Conservation (phyloP, 2,113 vertebrate genomes). For the Oreotrochilus melanogaster region DNA sequence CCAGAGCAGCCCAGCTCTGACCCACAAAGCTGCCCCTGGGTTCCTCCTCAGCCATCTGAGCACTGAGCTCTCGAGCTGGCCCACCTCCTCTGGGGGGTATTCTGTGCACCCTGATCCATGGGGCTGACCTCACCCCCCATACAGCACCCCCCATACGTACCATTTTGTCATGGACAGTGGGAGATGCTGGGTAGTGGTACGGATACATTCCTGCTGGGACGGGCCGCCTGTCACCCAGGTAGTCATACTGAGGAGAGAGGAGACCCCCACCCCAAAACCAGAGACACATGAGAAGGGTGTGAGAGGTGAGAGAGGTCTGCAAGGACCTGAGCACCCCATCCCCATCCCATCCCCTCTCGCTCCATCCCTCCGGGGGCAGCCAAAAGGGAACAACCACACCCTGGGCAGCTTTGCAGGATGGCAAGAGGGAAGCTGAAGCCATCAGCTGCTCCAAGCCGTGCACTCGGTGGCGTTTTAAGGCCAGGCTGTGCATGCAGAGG, state of each 20-base stretch:
- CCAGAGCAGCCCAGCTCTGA: not conserved
- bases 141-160: slow-evolving; percentile 75
- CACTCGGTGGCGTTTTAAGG: not conserved
- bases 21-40: not conserved
- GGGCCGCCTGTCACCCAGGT: slow-evolving; percentile 89
- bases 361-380: not conserved
- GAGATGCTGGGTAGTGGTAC: slow-evolving; percentile 91
- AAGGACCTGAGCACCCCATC: not conserved
- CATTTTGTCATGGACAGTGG: slow-evolving; percentile 92
- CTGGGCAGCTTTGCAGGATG: not conserved
- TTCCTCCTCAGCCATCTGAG: not conserved
- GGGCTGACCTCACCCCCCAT: not conserved
- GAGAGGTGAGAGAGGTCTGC: not conserved
- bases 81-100: accelerated
- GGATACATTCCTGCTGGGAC: slow-evolving; percentile 86
- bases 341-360: not conserved
- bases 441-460: accelerated
- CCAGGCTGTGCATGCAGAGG: accelerated
- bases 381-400: not conserved
- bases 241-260: slow-evolving; percentile 89
- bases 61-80: not conserved
- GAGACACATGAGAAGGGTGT: not conserved
- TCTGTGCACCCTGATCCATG: accelerated
- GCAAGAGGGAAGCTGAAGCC: not conserved
- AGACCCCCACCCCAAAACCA: not conserved